Base-by-base conservation (phyloP, 2,113 vertebrate genomes). In the Leucosticte australis region DNA sequence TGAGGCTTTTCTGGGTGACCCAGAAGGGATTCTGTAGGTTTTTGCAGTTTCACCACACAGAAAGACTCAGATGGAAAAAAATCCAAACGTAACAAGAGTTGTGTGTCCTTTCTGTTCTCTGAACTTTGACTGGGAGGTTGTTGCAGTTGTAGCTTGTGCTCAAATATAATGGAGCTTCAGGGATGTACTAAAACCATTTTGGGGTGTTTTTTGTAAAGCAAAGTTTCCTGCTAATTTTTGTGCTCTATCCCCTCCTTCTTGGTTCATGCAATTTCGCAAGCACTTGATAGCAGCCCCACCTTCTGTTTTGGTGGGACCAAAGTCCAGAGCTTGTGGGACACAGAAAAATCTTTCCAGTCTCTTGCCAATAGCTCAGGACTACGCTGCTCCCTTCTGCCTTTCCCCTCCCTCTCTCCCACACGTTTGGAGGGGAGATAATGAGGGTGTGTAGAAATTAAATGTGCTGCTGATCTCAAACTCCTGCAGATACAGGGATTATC, bases 341-440 rank as follows among this genome's bases (percentile, higher is more conserved):
- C 12, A 55, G 57, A 10, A 52, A 37, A 73, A 64, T 63, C 57
- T 71, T 73, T 15, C 49, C 28, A 30, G 39, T 14, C 57, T 60
- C 57, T 41, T 75, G 41, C 42, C 33, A 12, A 7, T 30, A 62
- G 30, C 80, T 52, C 70, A 82, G 46, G 52, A 57, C 52, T 67
- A 7, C 0, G 4, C 21, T 75, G 20, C 16, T 79, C 62, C 28
- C 24, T 75, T 31, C 9, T 1, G 2, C 12, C 18, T 62, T 71
- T n/a, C 31, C 16, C 41, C 10, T 71, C 31, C 42, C 24, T 63
- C 13, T 52, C 10, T 14, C 3, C 26, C 8, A 15, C 41, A 28
- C 0, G 0, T 26, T 24, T 11, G 12, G 30, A 67, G 22, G 3
- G 39, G 28, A 23, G 13, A 20, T 44, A 44, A 50, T 26, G 42